Evolutionary conservation across 1,140 invertebrate species (phyloP), one percentile per base, ranked within the genome.

Genomic region (Aleiodes sp.): DNA sequence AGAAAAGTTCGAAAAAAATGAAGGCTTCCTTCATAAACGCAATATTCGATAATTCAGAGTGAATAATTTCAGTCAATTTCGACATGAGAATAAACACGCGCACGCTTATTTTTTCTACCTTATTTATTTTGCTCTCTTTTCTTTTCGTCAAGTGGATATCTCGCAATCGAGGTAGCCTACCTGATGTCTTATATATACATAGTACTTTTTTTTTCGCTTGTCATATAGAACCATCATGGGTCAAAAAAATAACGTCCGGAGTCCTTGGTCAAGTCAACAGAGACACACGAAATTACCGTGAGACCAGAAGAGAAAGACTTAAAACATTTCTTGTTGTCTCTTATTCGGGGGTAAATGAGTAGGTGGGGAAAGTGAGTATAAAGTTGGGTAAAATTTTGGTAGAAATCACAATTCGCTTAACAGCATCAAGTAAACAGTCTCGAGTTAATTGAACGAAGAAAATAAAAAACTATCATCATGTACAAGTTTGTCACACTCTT

Each of bases 321-420:
- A 52, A 52, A n/a, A n/a, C n/a, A n/a, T n/a, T n/a, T 24, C 21
- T 24, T 43, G 12, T 16, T 21, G 1, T 8, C 12, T 24, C 46
- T 52, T 52, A 70, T 21, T 80, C 71, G 7, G 75, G 72, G 21
- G 78, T 66, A 65, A 75, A 73, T 71, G 78, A 77, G 71, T 69
- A 10, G 74, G 57, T 46, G 72, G 73, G 75, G 60, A 16, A 59
- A 12, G 57, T 29, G 46, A 46, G 66, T 68, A 68, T 68, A 68
- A 62, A 68, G 16, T 68, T 24, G 46, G 24, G 24, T 16, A n/a
- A 31, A 9, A 65, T 52, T 9, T 29, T 12, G 62, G 59, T 12
- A 62, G 37, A n/a, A 71, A 72, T 26, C 52, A 70, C 37, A 65
- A 61, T 14, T 69, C 69, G 29, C 71, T 70, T 35, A 70, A 64